Conservation (phyloP, 2,113 vertebrate species). For the Entosphenus tridentatus region DNA sequence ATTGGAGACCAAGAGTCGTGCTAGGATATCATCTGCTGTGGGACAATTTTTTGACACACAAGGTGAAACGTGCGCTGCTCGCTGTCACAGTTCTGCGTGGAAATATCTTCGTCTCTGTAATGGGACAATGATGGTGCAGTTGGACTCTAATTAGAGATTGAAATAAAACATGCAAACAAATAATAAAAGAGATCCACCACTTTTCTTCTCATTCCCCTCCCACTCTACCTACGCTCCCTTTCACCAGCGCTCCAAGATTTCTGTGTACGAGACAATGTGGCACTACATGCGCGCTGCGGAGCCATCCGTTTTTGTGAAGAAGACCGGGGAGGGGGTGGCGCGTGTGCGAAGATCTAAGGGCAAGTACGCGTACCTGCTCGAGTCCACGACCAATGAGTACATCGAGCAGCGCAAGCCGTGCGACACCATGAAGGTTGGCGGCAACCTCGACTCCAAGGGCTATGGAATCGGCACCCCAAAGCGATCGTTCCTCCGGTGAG, state of each 20-base stretch:
- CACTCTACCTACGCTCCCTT: not conserved
- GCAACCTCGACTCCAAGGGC: conserved; percentile 99
- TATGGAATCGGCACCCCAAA: conserved; percentile 99
- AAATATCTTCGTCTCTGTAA: no score
- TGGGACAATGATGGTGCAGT: no score
- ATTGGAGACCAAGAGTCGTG: conserved; percentile 6
- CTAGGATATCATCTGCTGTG: no score
- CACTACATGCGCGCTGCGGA: conserved; percentile 95
- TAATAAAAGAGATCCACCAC: no score
- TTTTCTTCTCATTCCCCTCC: no score
- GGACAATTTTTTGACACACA: no score
- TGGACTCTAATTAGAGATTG: no score
- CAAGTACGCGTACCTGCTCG: conserved; percentile 95
- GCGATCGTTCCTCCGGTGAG: conserved; percentile 99
- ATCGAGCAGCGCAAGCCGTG: conserved; percentile 96
- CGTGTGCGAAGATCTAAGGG: conserved; percentile 94
- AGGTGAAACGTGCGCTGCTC: no score
- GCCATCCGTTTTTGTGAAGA: conserved; percentile 97
- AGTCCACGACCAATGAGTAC: conserved; percentile 99
- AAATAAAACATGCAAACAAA: no score
- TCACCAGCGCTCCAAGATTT: conserved; percentile 88
- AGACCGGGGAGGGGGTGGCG: conserved; percentile 82
- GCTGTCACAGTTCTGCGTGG: no score
- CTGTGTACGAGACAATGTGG: conserved; percentile 99
- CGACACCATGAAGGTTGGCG: conserved; percentile 99